A percentile compares a stretch with the other conserved stretches of the same genome.
These are phyloP conservation scores for Atethmia centrago DNA, from an alignment of 2,888 invertebrate genomes.

Conservation along the genomic window DNA sequence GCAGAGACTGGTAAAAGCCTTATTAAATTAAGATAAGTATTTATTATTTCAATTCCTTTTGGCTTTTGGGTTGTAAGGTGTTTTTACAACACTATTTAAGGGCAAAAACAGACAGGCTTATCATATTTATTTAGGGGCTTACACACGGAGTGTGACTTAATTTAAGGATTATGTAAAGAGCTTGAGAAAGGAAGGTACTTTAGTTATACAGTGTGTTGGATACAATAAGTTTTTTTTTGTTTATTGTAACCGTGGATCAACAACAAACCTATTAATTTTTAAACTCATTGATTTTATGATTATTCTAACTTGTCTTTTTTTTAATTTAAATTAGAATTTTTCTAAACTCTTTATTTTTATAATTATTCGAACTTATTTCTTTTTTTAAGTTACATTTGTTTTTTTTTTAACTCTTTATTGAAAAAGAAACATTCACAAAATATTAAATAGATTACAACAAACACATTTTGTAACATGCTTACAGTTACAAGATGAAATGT, in stretches of 20 bases:
- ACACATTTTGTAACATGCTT: conserved; percentile 2
- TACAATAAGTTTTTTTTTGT: background rate
- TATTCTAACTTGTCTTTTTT: background rate
- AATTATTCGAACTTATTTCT: too few relatives aligned
- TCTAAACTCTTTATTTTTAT: too few relatives aligned
- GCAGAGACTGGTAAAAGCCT: background rate
- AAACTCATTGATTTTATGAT: too few relatives aligned
- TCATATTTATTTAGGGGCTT: conserved; percentile 18
- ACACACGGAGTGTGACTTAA: conserved; percentile 1
- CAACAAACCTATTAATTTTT: too few relatives aligned
- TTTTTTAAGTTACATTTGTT: background rate
- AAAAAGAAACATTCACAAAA: background rate
- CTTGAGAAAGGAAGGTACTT: background rate
- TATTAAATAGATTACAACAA: background rate
- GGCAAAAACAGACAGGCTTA: conserved; percentile 1
- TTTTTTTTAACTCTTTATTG: too few relatives aligned
- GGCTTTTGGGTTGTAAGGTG: background rate
- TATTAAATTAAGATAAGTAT: background rate
- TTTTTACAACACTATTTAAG: conserved; percentile 1
- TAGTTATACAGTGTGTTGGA: background rate
- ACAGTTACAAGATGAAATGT: conserved; percentile 10
- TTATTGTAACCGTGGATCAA: too few relatives aligned
- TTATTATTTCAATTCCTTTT: background rate
- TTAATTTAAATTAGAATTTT: too few relatives aligned
- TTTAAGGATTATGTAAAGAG: conserved; percentile 6